Base-by-base conservation (phyloP, 2,888 invertebrate genomes). In the Apamea sordens region DNA sequence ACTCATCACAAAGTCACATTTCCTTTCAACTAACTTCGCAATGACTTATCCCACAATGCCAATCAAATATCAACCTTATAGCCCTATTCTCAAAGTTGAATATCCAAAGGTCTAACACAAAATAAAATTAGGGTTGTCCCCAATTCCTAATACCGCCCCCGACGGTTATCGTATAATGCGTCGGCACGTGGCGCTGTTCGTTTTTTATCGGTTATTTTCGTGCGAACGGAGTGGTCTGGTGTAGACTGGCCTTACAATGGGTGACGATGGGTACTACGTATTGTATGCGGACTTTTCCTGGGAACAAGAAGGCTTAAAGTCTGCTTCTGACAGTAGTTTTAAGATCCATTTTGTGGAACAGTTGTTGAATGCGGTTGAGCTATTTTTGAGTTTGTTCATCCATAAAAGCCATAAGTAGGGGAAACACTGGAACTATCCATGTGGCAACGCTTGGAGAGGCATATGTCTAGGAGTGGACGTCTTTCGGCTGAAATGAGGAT, bases 141-240 rank as follows among this genome's bases (percentile, higher is more conserved):
- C 93, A 93, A 95, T 93, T 92, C 91, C 92, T 95, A 94, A 95
- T 94, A 95, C 96, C 96, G 96, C 96, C 96, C 94, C 95, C 96
- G 94, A 95, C 96, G 94, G 96, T 96, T 96, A 96, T 96, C 96
- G 95, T 94, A 96, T 96, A 96, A 96, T 96, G 95, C 94, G 87
- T 89, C 81, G 94, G 94, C 96, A 95, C 97, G 97, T 96, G 96
- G 92, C 90, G 89, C 86, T 89, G 89, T 91, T 93, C 93, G 93
- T 95, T 96, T 96, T 96, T 96, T 96, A 95, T 96, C 93, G 94
- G 94, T 93, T 94, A 93, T 95, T 95, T 94, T 91, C 94, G 96
- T 96, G 96, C 95, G 96, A 96, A 95, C 94, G 88, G 93, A 95
- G 95, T 95, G 95, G 94, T 95, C 96, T 96, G 96, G 94, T 94